phyloP scores from a whole-genome alignment of 2,888 invertebrate species.

The Xestia c-nigrum region DNA sequence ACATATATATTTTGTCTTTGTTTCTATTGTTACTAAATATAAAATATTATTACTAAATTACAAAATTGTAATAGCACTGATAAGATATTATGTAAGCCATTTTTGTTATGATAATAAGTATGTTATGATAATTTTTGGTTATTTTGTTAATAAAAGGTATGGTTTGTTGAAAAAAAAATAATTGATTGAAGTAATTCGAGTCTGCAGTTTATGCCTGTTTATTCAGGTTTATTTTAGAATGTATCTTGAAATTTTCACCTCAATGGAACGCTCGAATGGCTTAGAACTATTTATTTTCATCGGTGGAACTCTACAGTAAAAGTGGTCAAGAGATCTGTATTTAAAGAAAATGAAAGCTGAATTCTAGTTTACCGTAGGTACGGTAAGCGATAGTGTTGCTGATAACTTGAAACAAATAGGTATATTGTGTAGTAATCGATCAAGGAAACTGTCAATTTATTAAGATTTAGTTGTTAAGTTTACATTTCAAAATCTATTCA shows the following conservation, averaged over 20 bases:
- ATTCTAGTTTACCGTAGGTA: background rate
- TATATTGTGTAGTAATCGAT: background rate
- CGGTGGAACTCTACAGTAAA: background rate
- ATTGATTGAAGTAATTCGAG: background rate
- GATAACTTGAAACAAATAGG: background rate
- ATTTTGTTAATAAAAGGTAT: background rate
- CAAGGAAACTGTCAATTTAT: background rate
- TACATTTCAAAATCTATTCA: background rate
- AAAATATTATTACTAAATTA: background rate
- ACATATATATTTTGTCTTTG: too few species aligned
- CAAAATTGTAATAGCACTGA: conserved; percentile 4
- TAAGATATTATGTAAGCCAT: background rate
- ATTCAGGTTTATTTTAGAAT: too few species aligned
- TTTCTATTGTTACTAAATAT: background rate
- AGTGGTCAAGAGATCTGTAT: background rate
- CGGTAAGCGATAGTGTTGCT: background rate
- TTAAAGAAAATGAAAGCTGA: background rate
- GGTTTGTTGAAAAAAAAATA: background rate
- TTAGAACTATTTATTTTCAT: background rate
- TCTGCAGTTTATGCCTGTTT: background rate
- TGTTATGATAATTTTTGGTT: background rate
- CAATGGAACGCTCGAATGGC: background rate
- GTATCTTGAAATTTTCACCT: background rate
- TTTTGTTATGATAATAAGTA: background rate
- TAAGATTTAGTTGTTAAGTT: too few species aligned